These are phyloP conservation scores for Scaptodrosophila lebanonensis DNA, from an alignment of 1,140 invertebrate species.

Conservation along the genomic window DNA sequence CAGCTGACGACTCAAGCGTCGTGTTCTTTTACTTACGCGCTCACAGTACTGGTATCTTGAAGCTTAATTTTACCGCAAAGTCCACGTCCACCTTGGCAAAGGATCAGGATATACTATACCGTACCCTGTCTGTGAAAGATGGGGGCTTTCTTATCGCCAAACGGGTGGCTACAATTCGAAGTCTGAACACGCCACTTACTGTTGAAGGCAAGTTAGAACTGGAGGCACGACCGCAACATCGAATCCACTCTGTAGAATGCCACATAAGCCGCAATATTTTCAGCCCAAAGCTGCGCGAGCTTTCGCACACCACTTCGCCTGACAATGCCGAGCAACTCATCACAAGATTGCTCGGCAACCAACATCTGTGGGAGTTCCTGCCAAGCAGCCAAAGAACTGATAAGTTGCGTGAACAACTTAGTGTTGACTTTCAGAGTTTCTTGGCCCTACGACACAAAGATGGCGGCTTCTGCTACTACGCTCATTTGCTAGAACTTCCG, in stretches of 20 bases:
- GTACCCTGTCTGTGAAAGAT: neutral
- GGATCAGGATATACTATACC: neutral
- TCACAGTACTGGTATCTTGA: neutral
- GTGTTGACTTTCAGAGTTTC: conserved; percentile 21
- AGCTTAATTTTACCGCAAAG: neutral
- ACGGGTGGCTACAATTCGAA: neutral
- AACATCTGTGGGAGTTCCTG: conserved; percentile 11
- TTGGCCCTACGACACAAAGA: neutral
- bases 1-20: neutral
- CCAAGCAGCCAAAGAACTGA: neutral
- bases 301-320: neutral
- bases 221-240: neutral
- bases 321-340: conserved; percentile 29
- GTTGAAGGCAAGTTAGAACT: neutral
- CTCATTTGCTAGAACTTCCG: neutral
- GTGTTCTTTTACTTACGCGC: neutral
- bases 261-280: neutral
- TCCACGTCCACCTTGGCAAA: too few species aligned
- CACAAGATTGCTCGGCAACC: conserved; percentile 16
- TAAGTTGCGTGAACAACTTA: conserved; percentile 1
- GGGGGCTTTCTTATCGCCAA: too few species aligned
- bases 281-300: neutral
- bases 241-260: conserved; percentile 1
- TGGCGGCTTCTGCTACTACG: conserved; percentile 12
- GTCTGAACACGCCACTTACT: neutral